Evolutionary conservation across 2,888 invertebrate species (phyloP), one percentile per base, ranked within the genome.

Genomic region (Acleris sparsana): DNA sequence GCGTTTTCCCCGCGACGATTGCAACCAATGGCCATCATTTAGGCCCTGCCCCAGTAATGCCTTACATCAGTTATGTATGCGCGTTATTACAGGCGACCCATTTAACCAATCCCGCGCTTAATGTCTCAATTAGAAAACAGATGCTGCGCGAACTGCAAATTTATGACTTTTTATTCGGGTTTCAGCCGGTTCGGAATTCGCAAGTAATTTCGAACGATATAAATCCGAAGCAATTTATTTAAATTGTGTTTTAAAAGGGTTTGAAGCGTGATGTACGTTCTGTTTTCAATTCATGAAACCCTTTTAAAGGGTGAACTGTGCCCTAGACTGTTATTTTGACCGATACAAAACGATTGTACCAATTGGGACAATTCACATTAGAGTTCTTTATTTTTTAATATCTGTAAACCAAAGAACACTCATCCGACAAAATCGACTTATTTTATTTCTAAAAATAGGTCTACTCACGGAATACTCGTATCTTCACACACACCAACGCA

Each of bases 41-140:
- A 84, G 79, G 76, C 77, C 74, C 79, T 79, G 76, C 74, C 78
- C 78, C 78, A 79, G 79, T 84, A 82, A 83, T 78, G 75, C 72
- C 79, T 75, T 80, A 85, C 83, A 86, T 88, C 86, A 83, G 82
- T 86, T 86, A 88, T 84, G 76, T 86, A 86, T 57, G 57, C 82
- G 79, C 78, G 86, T 84, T 88, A 89, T 89, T 88, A 88, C 86
- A 88, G 84, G 80, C 78, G 79, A 83, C 82, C 83, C 84, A 80
- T 85, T 85, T 77, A 78, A 81, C 80, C 84, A 82, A 86, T 83
- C 85, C 82, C 79, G 70, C 79, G 80, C 82, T 83, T 89, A 91
- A 91, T 91, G 88, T 85, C 86, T 89, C 88, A 88, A 90, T 90
- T 89, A 89, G 85, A 86, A 85, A 86, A 85, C 88, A 88, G 85